Percentiles rank a stretch among this genome's conserved stretches.
Conservation (phyloP, 2,113 vertebrate genomes). For the Gobiocypris rarus region DNA sequence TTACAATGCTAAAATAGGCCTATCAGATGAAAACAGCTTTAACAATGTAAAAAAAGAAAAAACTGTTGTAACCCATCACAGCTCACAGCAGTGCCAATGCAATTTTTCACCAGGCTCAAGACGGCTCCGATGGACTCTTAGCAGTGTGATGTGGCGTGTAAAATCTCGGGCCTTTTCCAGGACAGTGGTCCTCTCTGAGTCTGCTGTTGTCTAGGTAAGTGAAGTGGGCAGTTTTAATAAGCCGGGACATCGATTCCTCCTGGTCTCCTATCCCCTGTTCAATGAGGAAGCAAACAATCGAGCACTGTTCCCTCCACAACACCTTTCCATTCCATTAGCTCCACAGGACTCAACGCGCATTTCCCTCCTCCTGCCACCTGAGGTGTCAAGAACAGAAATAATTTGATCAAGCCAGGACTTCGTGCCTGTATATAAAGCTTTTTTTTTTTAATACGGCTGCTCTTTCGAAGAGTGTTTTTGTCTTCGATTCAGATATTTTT, state of each 20-base stretch:
- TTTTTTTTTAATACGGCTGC: background rate
- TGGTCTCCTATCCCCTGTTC: conserved; percentile 24
- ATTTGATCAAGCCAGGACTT: conserved; percentile 27
- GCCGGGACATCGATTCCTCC: conserved; percentile 36
- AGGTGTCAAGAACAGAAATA: conserved; percentile 13
- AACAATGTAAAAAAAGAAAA: background rate
- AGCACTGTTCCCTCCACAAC: conserved; percentile 5
- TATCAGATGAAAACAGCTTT: background rate
- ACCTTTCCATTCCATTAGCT: conserved; percentile 41
- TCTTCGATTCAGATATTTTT: background rate
- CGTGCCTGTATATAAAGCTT: background rate
- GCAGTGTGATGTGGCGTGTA: conserved; percentile 21
- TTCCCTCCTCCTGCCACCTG: conserved; percentile 10
- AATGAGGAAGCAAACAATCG: conserved; percentile 35
- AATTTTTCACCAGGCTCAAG: background rate
- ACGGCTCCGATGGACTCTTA: conserved; percentile 5
- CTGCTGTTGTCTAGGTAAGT: conserved; percentile 41
- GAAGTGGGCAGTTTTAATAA: conserved; percentile 50
- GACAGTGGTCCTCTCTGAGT: background rate
- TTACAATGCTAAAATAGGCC: background rate
- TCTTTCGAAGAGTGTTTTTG: conserved; percentile 18
- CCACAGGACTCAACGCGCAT: background rate
- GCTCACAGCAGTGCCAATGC: background rate
- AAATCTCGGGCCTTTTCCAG: conserved; percentile 30
- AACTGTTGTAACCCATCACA: background rate